Evolutionary conservation across 2,113 vertebrate species (phyloP).

Genomic region (Cheilinus undulatus): DNA sequence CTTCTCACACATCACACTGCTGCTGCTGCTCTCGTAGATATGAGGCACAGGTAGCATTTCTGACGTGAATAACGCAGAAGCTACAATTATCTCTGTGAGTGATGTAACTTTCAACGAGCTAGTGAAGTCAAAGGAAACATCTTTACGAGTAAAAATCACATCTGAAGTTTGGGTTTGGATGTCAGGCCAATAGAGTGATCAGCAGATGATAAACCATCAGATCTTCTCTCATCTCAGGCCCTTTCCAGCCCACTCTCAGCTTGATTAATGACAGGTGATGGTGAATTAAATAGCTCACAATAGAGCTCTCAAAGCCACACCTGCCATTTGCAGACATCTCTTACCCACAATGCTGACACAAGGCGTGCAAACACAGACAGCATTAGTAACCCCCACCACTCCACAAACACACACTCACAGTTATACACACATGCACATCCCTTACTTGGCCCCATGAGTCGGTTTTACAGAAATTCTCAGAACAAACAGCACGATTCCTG

Average conservation of each 20-base stretch:
- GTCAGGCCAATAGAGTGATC: rapidly evolving
- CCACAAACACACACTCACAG: conserved; percentile 2
- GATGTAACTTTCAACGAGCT: conserved; percentile 9
- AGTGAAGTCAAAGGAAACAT: not conserved
- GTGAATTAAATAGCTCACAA: conserved; percentile 39
- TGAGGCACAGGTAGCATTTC: conserved; percentile 38
- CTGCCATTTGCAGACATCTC: conserved; percentile 57
- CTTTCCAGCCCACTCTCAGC: conserved; percentile 1
- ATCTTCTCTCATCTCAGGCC: conserved; percentile 6
- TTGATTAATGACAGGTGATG: conserved; percentile 19
- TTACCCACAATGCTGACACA: conserved; percentile 60
- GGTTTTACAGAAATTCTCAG: conserved; percentile 67
- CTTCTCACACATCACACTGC: conserved; percentile 63
- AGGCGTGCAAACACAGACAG: conserved; percentile 49
- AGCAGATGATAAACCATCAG: not conserved
- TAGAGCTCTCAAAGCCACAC: conserved; percentile 50
- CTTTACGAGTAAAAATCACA: not conserved
- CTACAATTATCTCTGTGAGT: conserved; percentile 2
- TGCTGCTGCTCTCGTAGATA: conserved; percentile 32
- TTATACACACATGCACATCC: not conserved
- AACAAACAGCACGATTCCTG: conserved; percentile 60
- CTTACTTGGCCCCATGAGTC: conserved; percentile 30
- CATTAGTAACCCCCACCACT: conserved; percentile 32
- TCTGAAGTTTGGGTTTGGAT: not conserved
- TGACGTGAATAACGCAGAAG: conserved; percentile 13